Conservation (phyloP, 37 sponge, comb jelly and placozoan species). For the Crambe crambe region DNA sequence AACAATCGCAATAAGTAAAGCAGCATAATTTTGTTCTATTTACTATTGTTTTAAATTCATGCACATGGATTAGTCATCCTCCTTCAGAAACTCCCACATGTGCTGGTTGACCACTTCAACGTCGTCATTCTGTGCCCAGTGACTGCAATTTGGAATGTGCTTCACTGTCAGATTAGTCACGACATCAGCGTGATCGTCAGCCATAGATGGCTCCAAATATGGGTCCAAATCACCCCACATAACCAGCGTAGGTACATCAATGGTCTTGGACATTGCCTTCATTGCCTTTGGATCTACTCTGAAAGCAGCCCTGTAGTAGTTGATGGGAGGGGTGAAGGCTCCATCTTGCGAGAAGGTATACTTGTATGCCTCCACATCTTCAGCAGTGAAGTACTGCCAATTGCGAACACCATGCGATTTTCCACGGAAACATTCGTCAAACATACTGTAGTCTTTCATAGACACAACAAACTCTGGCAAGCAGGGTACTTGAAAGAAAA, state of each 20-base stretch:
- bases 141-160: conserved; percentile 4
- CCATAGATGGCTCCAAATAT: not conserved
- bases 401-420: conserved; percentile 19
- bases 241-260: not conserved
- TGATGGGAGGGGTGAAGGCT: conserved; percentile 69
- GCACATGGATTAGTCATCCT: no score
- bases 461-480: conserved; percentile 52
- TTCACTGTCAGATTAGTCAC: not conserved
- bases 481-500: conserved; percentile 46
- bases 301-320: conserved; percentile 48
- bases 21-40: no score
- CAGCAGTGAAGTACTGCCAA: conserved; percentile 30
- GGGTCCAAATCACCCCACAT: not conserved
- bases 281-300: not conserved
- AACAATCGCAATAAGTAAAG: no score
- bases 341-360: conserved; percentile 67
- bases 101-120: not conserved
- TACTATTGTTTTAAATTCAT: no score
- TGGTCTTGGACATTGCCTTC: not conserved
- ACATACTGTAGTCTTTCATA: conserved; percentile 34
- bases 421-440: not conserved
- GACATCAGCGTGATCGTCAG: not conserved
- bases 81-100: conserved; percentile 3
- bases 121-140: not conserved
- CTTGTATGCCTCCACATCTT: conserved; percentile 52